Evolutionary conservation across 2,113 vertebrate species (phyloP).

Genomic region (Caranx ignobilis): DNA sequence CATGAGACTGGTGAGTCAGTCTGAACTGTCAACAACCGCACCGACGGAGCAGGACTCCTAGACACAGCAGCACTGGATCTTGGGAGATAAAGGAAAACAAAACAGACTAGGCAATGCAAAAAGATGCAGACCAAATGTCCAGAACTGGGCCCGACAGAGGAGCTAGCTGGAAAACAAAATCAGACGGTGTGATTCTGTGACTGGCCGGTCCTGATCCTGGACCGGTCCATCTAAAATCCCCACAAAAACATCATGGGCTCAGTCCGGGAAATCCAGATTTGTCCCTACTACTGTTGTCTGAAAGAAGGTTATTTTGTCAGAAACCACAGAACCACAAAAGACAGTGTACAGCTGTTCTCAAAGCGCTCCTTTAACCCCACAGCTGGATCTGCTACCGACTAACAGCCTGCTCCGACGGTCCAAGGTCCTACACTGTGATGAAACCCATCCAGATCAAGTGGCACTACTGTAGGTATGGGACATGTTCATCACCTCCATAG

Average conservation of each 20-base stretch:
- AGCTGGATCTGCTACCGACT: not conserved
- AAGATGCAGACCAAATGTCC: conserved; percentile 48
- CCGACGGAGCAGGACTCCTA: not conserved
- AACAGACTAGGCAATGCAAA: conserved; percentile 26
- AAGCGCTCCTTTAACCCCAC: conserved; percentile 1
- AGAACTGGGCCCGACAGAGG: not conserved
- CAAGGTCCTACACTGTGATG: conserved; percentile 9
- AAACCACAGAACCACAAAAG: not conserved
- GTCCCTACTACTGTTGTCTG: too few species aligned
- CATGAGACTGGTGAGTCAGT: conserved; percentile 43
- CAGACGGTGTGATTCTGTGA: too few species aligned
- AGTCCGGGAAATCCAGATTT: too few species aligned
- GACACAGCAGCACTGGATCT: conserved; percentile 14
- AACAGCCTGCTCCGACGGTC: not conserved
- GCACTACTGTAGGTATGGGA: conserved; percentile 3
- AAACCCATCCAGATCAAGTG: conserved; percentile 20
- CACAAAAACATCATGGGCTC: too few species aligned
- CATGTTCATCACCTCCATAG: conserved; percentile 19
- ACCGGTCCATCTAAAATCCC: too few species aligned
- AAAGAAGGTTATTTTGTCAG: too few species aligned
- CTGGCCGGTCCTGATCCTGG: too few species aligned
- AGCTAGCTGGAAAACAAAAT: conserved; percentile 36
- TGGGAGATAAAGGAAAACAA: too few species aligned
- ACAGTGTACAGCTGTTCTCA: not conserved
- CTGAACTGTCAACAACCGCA: not conserved